Evolutionary conservation across 2,797 vertebrate genomes (phyloP), one percentile per base, ranked within the genome.

Genomic region (Phataginus tricuspis): DNA sequence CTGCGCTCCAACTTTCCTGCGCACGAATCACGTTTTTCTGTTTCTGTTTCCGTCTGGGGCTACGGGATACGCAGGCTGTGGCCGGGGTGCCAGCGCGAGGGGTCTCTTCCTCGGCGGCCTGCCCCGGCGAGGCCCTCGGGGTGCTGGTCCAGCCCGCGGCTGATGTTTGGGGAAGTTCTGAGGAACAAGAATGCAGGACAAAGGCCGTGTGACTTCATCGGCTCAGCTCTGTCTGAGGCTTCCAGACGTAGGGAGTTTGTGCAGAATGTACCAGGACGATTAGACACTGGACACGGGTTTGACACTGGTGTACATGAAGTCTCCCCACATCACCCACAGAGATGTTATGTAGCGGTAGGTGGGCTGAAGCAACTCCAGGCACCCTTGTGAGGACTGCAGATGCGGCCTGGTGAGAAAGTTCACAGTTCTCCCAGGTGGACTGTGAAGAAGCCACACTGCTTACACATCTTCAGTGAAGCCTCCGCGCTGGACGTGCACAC

Each of bases 1-100:
- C 51, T 53, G 16, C 4, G 63, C 42, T 42, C 85, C 49, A 91
- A 91, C 80, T 96, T 80, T 53, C 6, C 72, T 51, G 94, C 19
- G 25, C 68, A 39, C 55, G 61, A 57, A 42, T 85, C 55, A 31
- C 61, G 13, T n/a, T 84, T 72, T 90, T 71, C 51, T 64, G 53
- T 91, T 86, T 84, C 79, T 74, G 55, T 96, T 96, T 96, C 74
- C 53, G 13, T 77, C 69, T 93, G 93, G 15, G 29, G 75, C 66
- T 53, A 15, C 57, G 74, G 77, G 45, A 75, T 21, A 61, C 68
- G 31, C 61, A 84, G 53, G 59, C 7, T 39, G 79, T 29, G 37
- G 88, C 4, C 69, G 82, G 75, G 80, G 42, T 29, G 42, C 49
- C 59, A 87, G 13, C 7, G n/a, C 9, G 49, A 0, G n/a, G n/a